These are phyloP conservation scores for Manis pentadactyla DNA, from an alignment of 2,797 vertebrate genomes.

Conservation along the genomic window DNA sequence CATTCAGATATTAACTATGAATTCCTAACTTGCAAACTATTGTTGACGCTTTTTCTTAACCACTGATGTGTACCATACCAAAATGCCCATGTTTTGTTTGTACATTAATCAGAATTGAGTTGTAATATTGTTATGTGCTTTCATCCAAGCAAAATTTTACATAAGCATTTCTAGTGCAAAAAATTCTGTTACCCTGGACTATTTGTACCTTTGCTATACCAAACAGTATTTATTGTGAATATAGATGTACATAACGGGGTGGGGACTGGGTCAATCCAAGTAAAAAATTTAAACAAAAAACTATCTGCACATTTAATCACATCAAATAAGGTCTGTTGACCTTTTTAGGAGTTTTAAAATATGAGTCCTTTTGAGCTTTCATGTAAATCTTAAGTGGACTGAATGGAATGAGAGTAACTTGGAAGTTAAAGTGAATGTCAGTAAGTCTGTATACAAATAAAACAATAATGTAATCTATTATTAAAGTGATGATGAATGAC, in stretches of 20 bases:
- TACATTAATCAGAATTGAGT: slow-evolving; percentile 83
- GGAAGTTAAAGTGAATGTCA: slow-evolving; percentile 72
- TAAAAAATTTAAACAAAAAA: slow-evolving; percentile 60
- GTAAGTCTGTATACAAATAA: slow-evolving; percentile 82
- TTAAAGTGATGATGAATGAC: slow-evolving; percentile 65
- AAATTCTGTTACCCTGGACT: slow-evolving; percentile 72
- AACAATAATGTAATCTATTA: slow-evolving; percentile 76
- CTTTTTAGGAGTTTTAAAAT: slow-evolving; percentile 80
- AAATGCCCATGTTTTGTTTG: slow-evolving; percentile 86
- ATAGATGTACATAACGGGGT: slow-evolving; percentile 68
- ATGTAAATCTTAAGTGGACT: slow-evolving; percentile 71
- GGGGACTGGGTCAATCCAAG: slow-evolving; percentile 41
- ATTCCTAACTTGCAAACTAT: slow-evolving; percentile 78
- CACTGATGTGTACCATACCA: slow-evolving; percentile 85
- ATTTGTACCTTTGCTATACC: slow-evolving; percentile 75
- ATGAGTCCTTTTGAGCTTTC: slow-evolving; percentile 82
- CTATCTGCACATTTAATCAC: slow-evolving; percentile 66
- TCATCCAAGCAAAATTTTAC: slow-evolving; percentile 76
- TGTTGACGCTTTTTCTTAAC: slow-evolving; percentile 79
- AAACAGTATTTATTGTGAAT: slow-evolving; percentile 72
- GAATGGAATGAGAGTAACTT: slow-evolving; percentile 74
- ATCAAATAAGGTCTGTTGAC: slow-evolving; percentile 73
- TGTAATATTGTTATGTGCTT: slow-evolving; percentile 79
- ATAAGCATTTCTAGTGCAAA: slow-evolving; percentile 65
- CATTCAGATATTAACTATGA: slow-evolving; percentile 82